A percentile compares a stretch with the other conserved stretches of the same genome.
phyloP scores from a whole-genome alignment of 1,140 invertebrate genomes.

The Neomicropteryx cornuta region DNA sequence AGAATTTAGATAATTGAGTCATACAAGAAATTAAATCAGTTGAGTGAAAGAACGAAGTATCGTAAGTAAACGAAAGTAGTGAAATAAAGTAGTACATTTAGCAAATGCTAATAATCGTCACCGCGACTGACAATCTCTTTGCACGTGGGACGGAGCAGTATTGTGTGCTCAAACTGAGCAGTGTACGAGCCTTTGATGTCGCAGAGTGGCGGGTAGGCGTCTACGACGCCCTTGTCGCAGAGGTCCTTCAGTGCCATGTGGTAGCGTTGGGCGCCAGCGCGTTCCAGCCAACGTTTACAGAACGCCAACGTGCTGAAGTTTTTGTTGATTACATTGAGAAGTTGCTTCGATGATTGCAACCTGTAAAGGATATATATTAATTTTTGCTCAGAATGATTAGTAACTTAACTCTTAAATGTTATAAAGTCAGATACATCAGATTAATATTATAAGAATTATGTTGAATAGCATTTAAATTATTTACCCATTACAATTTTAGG shows the following conservation, averaged over 20 bases:
- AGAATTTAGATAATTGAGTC: no score
- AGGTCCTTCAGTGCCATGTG: slow-evolving; percentile 98
- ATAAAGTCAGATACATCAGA: no score
- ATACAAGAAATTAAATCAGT: no score
- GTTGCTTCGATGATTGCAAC: slow-evolving; percentile 81
- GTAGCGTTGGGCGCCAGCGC: slow-evolving; percentile 93
- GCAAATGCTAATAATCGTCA: slow-evolving; percentile 91
- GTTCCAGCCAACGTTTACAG: slow-evolving; percentile 97
- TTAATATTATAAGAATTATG: not conserved
- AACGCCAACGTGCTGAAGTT: slow-evolving; percentile 98
- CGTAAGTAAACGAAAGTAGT: no score
- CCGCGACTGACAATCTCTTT: slow-evolving; percentile 97
- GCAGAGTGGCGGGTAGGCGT: slow-evolving; percentile 96
- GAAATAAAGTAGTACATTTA: no score
- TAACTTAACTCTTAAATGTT: no score
- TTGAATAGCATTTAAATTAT: not conserved
- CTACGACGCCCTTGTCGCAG: slow-evolving; percentile 91
- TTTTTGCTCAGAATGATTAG: no score
- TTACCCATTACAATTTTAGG: no score
- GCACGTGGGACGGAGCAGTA: slow-evolving; percentile 93
- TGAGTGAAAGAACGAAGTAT: no score
- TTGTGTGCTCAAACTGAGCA: slow-evolving; percentile 98
- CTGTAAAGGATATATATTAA: slow-evolving; percentile 35
- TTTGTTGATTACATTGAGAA: slow-evolving; percentile 93
- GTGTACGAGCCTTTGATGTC: slow-evolving; percentile 98